Percentiles rank a stretch among this genome's conserved stretches.
Evolutionary conservation across 2,797 vertebrate species (phyloP).

Genomic region (Lindbergichthys nudifrons): DNA sequence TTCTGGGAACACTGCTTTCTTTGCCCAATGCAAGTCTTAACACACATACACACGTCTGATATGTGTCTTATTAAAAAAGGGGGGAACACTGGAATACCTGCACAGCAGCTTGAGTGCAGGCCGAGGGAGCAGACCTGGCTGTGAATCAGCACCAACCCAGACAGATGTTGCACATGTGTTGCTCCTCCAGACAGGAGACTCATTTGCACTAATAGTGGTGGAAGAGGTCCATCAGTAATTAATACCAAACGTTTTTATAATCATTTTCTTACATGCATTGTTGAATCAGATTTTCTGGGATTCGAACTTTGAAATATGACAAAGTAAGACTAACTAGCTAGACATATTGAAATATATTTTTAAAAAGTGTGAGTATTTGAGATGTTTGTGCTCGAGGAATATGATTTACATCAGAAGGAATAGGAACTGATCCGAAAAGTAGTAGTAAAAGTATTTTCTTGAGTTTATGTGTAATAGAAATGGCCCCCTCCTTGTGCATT

Average conservation of each 20-base stretch:
- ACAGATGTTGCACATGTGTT: conserved; percentile 58
- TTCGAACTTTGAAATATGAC: conserved; percentile 3
- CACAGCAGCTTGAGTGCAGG: conserved; percentile 50
- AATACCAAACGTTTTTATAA: neutral
- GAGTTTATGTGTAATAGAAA: neutral
- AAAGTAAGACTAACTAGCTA: conserved; percentile 17
- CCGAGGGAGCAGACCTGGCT: conserved; percentile 32
- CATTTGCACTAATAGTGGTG: conserved; percentile 37
- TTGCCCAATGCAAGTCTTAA: conserved; percentile 37
- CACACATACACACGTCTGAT: conserved; percentile 23
- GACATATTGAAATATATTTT: neutral
- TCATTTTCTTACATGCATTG: neutral
- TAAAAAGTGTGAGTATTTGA: conserved; percentile 18
- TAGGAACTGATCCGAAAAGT: conserved; percentile 42
- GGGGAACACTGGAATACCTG: conserved; percentile 20
- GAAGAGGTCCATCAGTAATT: conserved; percentile 10
- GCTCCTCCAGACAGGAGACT: conserved; percentile 24
- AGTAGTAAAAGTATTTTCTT: conserved; percentile 14
- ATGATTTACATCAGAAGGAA: conserved; percentile 31
- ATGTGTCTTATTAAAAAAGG: conserved; percentile 65
- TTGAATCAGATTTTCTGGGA: conserved; percentile 1
- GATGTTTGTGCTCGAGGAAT: conserved; percentile 15
- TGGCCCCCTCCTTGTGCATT: conserved; percentile 2
- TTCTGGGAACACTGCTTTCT: conserved; percentile 53
- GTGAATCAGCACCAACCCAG: conserved; percentile 35